Conservation (phyloP, 2,113 vertebrate genomes). For the Rhipidura dahli region DNA sequence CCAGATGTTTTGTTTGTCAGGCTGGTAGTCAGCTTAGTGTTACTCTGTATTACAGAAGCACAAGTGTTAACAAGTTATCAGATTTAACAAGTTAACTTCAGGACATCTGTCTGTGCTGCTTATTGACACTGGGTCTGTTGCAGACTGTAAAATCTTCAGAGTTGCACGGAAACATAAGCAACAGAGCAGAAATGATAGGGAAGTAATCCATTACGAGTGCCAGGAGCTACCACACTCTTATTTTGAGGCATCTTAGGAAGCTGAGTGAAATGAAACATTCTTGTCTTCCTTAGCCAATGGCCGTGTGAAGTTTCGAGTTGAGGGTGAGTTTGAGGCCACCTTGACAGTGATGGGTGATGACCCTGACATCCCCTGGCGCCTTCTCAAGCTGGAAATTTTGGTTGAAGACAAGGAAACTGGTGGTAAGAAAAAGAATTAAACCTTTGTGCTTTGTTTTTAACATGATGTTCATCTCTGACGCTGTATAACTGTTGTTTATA, state of each 20-base stretch:
- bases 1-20: background rate
- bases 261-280: background rate
- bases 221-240: background rate
- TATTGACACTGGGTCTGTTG: background rate
- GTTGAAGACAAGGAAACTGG: slow-evolving; percentile 99
- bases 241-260: background rate
- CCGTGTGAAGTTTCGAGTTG: slow-evolving; percentile 95
- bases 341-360: slow-evolving; percentile 99
- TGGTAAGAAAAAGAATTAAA: slow-evolving; percentile 72
- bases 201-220: background rate
- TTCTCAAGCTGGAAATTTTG: slow-evolving; percentile 95
- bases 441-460: background rate
- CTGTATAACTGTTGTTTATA: background rate
- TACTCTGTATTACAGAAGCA: background rate
- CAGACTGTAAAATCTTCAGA: background rate
- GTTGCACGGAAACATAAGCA: background rate
- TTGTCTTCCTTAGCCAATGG: slow-evolving; percentile 84
- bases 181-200: background rate
- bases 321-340: slow-evolving; percentile 97
- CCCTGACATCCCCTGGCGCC: slow-evolving; percentile 96
- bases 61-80: background rate
- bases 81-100: background rate
- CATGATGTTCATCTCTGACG: background rate
- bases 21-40: background rate
- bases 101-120: background rate